Conservation (phyloP, 2,888 invertebrate species). For the Oscheius sp. region DNA sequence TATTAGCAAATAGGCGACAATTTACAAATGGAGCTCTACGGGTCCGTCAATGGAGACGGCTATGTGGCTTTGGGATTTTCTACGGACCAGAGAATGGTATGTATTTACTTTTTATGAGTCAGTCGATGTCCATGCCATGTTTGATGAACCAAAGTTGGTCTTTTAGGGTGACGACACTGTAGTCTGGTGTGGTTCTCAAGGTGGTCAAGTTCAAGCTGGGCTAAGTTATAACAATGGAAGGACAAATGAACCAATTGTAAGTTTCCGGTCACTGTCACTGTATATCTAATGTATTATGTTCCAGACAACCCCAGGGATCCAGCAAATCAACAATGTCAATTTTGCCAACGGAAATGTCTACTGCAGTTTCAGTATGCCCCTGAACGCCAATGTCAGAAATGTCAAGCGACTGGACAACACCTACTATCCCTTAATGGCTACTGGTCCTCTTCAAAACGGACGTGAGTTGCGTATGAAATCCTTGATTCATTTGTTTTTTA, state of each 20-base stretch:
- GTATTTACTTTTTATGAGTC: slow-evolving; percentile 10
- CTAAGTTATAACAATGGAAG: slow-evolving; percentile 28
- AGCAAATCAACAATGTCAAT: slow-evolving; percentile 14
- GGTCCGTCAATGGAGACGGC: slow-evolving; percentile 9
- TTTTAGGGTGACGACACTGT: slow-evolving; percentile 42
- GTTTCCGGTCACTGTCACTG: not conserved
- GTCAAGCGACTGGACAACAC: slow-evolving; percentile 29
- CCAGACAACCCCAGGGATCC: slow-evolving; percentile 24
- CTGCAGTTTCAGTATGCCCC: slow-evolving; percentile 32
- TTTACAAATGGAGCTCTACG: slow-evolving; percentile 34
- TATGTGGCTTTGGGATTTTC: slow-evolving; percentile 46
- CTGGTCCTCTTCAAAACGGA: slow-evolving; percentile 34
- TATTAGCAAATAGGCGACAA: slow-evolving; percentile 21
- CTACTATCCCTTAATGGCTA: slow-evolving; percentile 26
- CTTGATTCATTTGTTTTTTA: slow-evolving; percentile 7
- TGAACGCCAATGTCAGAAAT: slow-evolving; percentile 21
- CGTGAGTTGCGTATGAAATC: not conserved
- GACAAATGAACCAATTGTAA: slow-evolving; percentile 28
- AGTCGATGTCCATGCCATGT: not conserved
- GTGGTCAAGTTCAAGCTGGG: slow-evolving; percentile 11
- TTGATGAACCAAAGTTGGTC: not conserved
- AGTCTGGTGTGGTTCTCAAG: slow-evolving; percentile 28
- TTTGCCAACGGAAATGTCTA: slow-evolving; percentile 37
- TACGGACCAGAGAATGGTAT: slow-evolving; percentile 38
- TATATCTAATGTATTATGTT: not conserved